Evolutionary conservation across 1,140 invertebrate species (phyloP), one percentile per base, ranked within the genome.

Genomic region (Gerris buenoi): DNA sequence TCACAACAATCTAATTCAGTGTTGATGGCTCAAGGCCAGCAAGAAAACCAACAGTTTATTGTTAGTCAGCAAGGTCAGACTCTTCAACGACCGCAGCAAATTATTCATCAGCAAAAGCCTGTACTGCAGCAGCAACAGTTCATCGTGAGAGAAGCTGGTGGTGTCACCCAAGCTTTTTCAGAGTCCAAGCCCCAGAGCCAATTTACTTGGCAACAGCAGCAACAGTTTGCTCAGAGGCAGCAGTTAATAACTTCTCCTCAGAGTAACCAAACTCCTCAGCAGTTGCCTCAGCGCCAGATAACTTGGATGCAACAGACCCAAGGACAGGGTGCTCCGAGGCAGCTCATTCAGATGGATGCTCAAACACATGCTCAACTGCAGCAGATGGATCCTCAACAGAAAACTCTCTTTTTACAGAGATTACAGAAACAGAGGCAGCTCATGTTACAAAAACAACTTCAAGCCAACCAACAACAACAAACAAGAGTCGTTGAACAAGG

Each of bases 331-430:
- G 68, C 68, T 58, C 65, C 66, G 33, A 46, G 83, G 64, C 87
- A 89, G 70, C 78, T 86, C 33, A 91, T 89, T 65, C 88, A 88
- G 63, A 76, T 90, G 65, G 88, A 90, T 73, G 86, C 86, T 3
- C 86, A 89, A 69, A 89, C 88, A 2, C 88, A 90, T 73, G 86
- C 88, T n/a, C 87, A 91, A 69, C 75, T 90, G 27, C 88, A 91
- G 72, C 87, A 89, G 66, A 84, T 91, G 82, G 86, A 89, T 72
- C 86, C 87, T 0, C 83, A 87, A 65, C 88, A 91, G 70, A 79
- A 87, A 27, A 85, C 86, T 1, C 81, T 89, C 72, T 90, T 90
- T 71, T 84, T 91, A 0, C 84, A 88, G 3, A 88, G 88, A 72
- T 77, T 90, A 46, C 86, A 89, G 71, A 86, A 86, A 71, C 81